phyloP scores from a whole-genome alignment of 2,797 vertebrate genomes.

The Distichodus sexfasciatus region DNA sequence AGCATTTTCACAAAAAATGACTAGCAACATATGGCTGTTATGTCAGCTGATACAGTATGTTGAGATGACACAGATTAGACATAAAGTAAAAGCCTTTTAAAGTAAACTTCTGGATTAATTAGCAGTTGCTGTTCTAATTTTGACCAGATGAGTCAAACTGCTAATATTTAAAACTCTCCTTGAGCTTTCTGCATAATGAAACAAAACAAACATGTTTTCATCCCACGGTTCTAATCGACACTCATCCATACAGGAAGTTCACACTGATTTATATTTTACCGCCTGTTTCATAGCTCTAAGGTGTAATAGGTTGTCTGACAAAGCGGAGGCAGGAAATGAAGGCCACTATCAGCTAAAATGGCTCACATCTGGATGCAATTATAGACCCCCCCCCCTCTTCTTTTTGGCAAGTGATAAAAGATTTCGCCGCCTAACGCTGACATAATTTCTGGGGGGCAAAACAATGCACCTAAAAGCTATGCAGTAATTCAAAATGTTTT shows the following conservation, averaged over 20 bases:
- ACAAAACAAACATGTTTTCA: not conserved
- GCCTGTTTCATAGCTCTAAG: constrained; percentile 89
- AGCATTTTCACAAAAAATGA: no score
- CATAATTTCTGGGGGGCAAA: constrained; percentile 79
- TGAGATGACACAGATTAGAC: no score
- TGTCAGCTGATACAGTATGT: no score
- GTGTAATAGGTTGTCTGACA: constrained; percentile 96
- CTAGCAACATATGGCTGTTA: no score
- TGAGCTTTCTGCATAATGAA: not conserved
- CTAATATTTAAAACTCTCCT: not conserved
- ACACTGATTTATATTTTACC: constrained; percentile 82
- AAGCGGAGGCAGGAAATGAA: constrained; percentile 99
- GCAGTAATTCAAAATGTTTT: constrained; percentile 42
- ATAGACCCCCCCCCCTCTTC: constrained; percentile 73
- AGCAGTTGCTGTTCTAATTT: no score
- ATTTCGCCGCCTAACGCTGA: constrained; percentile 83
- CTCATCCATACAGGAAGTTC: not conserved
- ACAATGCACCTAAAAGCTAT: constrained; percentile 59
- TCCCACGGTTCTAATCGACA: not conserved
- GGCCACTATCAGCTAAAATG: constrained; percentile 93
- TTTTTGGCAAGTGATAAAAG: constrained; percentile 98
- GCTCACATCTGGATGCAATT: constrained; percentile 96
- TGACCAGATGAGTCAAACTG: not conserved
- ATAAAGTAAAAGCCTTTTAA: no score
- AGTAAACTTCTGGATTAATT: constrained; percentile 12